phyloP scores from a whole-genome alignment of 64 coral and sea anemone genomes.

The Actinia equina region DNA sequence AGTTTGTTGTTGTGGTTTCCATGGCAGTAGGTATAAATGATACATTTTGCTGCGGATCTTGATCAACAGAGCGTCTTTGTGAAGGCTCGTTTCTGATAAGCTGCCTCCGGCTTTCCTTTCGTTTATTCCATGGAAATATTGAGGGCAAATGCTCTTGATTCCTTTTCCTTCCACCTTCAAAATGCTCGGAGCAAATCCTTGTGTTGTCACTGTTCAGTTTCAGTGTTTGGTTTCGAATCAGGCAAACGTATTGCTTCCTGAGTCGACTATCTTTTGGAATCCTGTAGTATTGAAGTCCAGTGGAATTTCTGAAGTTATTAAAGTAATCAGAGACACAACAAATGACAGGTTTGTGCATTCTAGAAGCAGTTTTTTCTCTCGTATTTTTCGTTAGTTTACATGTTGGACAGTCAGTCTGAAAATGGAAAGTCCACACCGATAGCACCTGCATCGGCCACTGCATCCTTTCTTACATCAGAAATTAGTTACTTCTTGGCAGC shows the following conservation, averaged over 20 bases:
- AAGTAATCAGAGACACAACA: constrained; percentile 7
- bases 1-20: too few species aligned
- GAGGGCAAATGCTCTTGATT: constrained; percentile 61
- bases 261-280: constrained; percentile 14
- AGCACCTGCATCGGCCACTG: too few species aligned
- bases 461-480: too few species aligned
- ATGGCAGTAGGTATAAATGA: too few species aligned
- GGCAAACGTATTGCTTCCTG: constrained; percentile 22
- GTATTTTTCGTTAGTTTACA: not conserved
- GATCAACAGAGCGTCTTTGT: too few species aligned
- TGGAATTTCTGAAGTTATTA: constrained; percentile 41
- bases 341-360: not conserved
- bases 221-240: constrained; percentile 22
- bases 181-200: constrained; percentile 27
- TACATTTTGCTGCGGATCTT: too few species aligned
- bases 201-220: constrained; percentile 45
- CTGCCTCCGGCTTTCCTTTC: too few species aligned
- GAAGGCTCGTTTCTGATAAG: too few species aligned
- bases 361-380: not conserved
- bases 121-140: not conserved
- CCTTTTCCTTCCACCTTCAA: constrained; percentile 25
- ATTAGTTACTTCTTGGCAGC: too few species aligned
- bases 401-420: not conserved
- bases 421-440: too few species aligned
- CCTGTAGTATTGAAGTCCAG: constrained; percentile 26